Evolutionary conservation across 2,113 vertebrate genomes (phyloP), one percentile per base, ranked within the genome.

Genomic region (Chunga burmeisteri): DNA sequence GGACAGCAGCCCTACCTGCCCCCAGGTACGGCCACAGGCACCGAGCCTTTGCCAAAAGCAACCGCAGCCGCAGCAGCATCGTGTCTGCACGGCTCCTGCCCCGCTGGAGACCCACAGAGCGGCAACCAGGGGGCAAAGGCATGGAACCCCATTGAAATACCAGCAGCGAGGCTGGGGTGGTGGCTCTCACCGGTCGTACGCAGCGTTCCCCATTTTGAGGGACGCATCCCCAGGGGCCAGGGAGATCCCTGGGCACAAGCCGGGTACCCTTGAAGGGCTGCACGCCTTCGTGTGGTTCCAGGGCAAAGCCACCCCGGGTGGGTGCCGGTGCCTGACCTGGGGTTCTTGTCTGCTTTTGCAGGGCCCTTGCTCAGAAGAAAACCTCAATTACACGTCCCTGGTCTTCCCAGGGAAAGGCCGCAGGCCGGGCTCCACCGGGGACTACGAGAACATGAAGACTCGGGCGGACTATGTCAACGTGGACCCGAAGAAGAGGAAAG

Each of bases 381-480:
- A 80, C 11, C 20, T 98, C 52, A 90, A 93, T 61, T 98, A 98
- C 44, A 97, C 97, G 0, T 78, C 94, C 16, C 44, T 98, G 71
- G 59, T 96, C 55, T 98, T 98, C 91, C n/a, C 66, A 1, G 59
- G 15, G 32, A 23, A 84, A 13, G 50, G 30, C 70, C 21, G 1
- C 0, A 40, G 58, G 32, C 70, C 16, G 1, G 34, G 85, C 44
- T 36, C 66, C 8, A 1, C n/a, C 10, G 11, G 19, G 36, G 96
- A 97, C 88, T 98, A 98, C 2, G 93, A 97, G 93, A 91, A 98
- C 56, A 3, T 88, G 12, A 97, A 87, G 19, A 16, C 75, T 10
- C 38, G 77, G 1, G 5, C 21, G 2, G 97, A 98, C 70, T 98
- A 98, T 0, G 86, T 98, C 92, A 98, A 98, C 3, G 89, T 98